Conservation (phyloP, 2,888 invertebrate species). For the Kryphioiulus occultus region DNA sequence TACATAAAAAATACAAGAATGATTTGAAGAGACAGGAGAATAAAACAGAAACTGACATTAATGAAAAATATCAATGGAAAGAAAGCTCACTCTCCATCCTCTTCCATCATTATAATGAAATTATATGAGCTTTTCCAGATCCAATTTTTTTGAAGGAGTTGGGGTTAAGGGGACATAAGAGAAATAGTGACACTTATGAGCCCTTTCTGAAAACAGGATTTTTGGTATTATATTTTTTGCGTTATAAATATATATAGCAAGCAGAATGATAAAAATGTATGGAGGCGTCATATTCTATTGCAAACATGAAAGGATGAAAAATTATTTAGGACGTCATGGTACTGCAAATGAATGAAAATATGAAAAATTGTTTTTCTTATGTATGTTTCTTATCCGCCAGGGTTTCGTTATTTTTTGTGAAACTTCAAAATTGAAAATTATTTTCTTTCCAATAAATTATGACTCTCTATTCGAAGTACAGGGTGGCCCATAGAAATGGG, state of each 20-base stretch:
- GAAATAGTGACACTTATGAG: background rate
- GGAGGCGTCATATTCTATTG: too few species aligned
- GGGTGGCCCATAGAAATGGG: too few species aligned
- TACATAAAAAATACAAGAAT: background rate
- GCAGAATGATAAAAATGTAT: too few species aligned
- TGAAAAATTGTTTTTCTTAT: too few species aligned
- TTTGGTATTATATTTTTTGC: background rate
- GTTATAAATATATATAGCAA: background rate
- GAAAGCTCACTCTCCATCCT: background rate
- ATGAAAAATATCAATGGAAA: background rate
- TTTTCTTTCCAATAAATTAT: too few species aligned
- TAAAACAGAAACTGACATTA: background rate
- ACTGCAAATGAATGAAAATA: too few species aligned
- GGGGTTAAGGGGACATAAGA: background rate
- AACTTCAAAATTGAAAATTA: too few species aligned
- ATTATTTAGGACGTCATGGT: too few species aligned
- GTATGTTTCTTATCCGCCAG: too few species aligned
- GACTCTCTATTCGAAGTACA: too few species aligned
- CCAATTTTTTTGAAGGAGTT: background rate
- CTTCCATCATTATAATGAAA: conserved; percentile 3
- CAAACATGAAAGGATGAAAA: too few species aligned
- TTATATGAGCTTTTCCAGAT: background rate
- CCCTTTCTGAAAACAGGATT: background rate
- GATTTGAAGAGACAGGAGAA: background rate
- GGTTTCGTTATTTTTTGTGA: too few species aligned